These are phyloP conservation scores for Arizona elegans DNA, from an alignment of 2,113 vertebrate genomes.

Conservation along the genomic window DNA sequence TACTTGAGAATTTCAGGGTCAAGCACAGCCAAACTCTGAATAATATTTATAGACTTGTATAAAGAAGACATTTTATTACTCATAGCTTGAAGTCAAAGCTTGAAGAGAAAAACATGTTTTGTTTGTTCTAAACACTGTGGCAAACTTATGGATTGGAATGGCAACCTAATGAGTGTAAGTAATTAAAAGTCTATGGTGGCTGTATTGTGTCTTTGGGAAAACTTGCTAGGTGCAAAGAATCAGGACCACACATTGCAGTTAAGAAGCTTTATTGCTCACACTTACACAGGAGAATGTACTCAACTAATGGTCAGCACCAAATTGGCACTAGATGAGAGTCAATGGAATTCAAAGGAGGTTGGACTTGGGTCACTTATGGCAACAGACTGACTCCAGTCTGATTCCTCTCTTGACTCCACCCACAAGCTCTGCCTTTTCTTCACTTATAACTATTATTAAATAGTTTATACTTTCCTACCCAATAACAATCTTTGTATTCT, in stretches of 20 bases:
- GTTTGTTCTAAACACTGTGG: not conserved
- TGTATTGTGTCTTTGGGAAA: not conserved
- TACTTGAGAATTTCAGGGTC: not conserved
- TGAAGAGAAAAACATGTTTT: not conserved
- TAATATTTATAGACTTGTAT: not conserved
- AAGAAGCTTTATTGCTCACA: not conserved
- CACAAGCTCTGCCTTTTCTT: not conserved
- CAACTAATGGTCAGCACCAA: not conserved
- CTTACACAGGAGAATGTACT: not conserved
- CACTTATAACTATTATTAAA: not conserved
- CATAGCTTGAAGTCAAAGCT: not conserved
- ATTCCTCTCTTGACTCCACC: not conserved
- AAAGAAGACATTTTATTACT: not conserved
- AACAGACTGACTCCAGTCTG: not conserved
- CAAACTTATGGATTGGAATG: not conserved
- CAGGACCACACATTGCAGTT: not conserved
- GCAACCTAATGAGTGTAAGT: not conserved
- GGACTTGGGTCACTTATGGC: not conserved
- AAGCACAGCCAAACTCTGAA: not conserved
- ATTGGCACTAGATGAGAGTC: not conserved
- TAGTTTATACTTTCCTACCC: not conserved
- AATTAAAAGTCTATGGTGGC: not conserved
- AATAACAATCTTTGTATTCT: not conserved
- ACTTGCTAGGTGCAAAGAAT: not conserved
- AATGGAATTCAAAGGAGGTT: not conserved